Percentiles rank a stretch among this genome's conserved stretches.
Conservation (phyloP, 2,797 vertebrate species). For the Melanotaenia pygmaea region DNA sequence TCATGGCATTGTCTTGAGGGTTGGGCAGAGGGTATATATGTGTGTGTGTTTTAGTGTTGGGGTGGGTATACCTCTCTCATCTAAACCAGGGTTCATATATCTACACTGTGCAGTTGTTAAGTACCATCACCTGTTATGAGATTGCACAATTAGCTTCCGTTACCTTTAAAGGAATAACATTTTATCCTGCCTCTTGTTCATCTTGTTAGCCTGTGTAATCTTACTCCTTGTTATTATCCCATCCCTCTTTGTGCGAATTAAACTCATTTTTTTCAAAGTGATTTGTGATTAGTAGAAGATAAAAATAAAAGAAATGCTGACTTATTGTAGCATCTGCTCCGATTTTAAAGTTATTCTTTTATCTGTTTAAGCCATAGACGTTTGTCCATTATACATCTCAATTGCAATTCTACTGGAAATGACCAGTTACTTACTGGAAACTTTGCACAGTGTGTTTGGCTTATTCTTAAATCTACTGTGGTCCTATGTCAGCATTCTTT, state of each 20-base stretch:
- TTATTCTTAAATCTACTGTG: conserved; percentile 4
- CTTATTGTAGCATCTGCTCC: conserved; percentile 33
- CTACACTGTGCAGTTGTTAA: conserved; percentile 11
- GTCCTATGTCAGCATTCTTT: neutral
- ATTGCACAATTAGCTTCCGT: conserved; percentile 47
- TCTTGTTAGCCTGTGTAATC: conserved; percentile 55
- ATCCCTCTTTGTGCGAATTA: conserved; percentile 29
- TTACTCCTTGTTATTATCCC: conserved; percentile 51
- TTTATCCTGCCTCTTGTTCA: conserved; percentile 40
- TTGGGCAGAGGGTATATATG: conserved; percentile 10
- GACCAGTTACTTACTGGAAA: conserved; percentile 1
- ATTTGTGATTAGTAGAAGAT: conserved; percentile 60
- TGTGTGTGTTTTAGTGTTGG: conserved; percentile 4
- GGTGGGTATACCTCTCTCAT: conserved; percentile 16
- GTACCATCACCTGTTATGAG: conserved; percentile 19
- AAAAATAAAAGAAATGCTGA: conserved; percentile 49
- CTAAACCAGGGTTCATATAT: conserved; percentile 17
- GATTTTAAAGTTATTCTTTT: conserved; percentile 25
- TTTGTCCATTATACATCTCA: conserved; percentile 21
- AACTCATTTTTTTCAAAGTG: conserved; percentile 48
- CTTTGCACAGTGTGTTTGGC: conserved; percentile 19
- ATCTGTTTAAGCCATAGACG: conserved; percentile 9
- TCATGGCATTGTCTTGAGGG: conserved; percentile 45
- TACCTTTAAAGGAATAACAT: conserved; percentile 39
- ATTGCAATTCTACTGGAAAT: conserved; percentile 17